Base-by-base conservation (phyloP, 1,140 invertebrate species). In the Drosophila funebris region DNA sequence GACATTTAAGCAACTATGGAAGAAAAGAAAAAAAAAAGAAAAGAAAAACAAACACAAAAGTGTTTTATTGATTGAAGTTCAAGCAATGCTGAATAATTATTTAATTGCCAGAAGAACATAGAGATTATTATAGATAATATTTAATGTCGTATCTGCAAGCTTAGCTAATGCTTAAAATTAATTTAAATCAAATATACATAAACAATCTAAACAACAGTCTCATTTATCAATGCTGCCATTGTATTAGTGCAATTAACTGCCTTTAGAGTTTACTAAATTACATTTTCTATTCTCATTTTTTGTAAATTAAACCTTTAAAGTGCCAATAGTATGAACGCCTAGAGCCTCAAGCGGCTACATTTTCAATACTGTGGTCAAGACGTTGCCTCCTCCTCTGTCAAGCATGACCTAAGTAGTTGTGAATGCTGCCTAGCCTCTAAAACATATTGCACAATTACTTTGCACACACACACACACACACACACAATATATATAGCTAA, bases 391-490 rank as follows among this genome's bases (percentile, higher is more conserved):
- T 18, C 3, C 7, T 24, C n/a, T 39, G 20, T 18, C 36, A 16
- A 29, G 53, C 50, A 16, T 20, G 46, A 58, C 31, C 46, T 58
- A 68, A 60, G 63, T 68, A 54, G 54, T 67, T 68, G 54, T 16
- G 16, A 46, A 68, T 41, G 63, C 57, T 56, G 83, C 70, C 58
- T 66, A 37, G 66, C 41, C 71, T 66, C 67, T 76, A 78, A 88
- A 87, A 87, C 82, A 87, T 87, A 87, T 87, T 87, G 82, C 75
- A 87, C 82, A 87, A 87, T 87, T 87, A 88, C 82, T 82, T 78
- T 70, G 67, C 75, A 22, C 61, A 62, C 58, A 62, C 44, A 52
- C 53, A 61, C 41, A 63, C 22, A 68, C 24, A 67, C 14, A 39
- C 13, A 54, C 33, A 43, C 33, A 46, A 44, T 46, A 68, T 81